Percentiles rank a stretch among this genome's conserved stretches.
Evolutionary conservation across 2,888 invertebrate genomes (phyloP).

Genomic region (Cephalotes varians): DNA sequence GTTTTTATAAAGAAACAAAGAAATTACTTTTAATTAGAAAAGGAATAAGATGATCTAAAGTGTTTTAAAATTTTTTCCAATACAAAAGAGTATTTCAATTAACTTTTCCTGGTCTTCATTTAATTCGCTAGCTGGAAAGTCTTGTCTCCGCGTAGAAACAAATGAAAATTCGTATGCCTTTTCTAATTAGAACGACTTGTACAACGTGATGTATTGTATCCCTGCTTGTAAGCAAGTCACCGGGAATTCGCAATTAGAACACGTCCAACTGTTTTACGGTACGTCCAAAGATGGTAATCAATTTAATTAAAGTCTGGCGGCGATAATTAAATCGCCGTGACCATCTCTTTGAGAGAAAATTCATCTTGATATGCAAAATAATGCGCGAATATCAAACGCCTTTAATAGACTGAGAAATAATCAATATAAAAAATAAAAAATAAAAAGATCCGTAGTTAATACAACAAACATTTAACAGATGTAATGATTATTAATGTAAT

Average conservation of each 20-base stretch:
- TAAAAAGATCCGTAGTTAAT: neutral
- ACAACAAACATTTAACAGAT: neutral
- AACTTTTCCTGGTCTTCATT: neutral
- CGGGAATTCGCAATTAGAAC: conserved; percentile 47
- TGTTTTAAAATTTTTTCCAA: neutral
- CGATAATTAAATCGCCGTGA: conserved; percentile 49
- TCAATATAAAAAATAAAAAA: neutral
- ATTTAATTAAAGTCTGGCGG: conserved; percentile 39
- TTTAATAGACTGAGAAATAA: neutral
- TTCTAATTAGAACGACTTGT: conserved; percentile 54
- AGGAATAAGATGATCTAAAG: neutral
- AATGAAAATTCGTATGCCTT: conserved; percentile 38
- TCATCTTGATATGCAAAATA: conserved; percentile 42
- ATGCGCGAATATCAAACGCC: neutral
- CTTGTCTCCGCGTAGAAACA: neutral
- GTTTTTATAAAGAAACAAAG: neutral
- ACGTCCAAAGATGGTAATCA: conserved; percentile 16
- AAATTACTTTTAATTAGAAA: neutral
- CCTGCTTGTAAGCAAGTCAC: conserved; percentile 18
- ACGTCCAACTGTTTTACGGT: conserved; percentile 45
- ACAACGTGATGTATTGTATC: neutral
- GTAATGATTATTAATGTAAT: neutral
- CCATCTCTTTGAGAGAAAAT: conserved; percentile 19
- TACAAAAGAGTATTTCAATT: neutral
- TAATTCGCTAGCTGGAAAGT: neutral